Conservation (phyloP, 2,888 invertebrate genomes). For the Drosophila nr. perissopoda region DNA sequence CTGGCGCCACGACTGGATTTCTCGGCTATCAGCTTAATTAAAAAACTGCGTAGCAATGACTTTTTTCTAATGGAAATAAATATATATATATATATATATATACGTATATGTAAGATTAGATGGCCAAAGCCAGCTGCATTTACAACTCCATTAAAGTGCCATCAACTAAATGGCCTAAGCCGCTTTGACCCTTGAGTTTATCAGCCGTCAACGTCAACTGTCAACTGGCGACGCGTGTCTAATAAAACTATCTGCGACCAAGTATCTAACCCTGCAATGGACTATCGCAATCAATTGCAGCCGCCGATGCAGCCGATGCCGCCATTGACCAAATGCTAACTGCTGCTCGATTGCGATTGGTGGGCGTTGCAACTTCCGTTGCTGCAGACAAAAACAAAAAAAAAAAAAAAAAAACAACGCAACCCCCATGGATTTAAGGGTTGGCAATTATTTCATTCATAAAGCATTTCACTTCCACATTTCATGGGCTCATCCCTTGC, state of each 20-base stretch:
- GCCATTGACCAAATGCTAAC: constrained; percentile 73
- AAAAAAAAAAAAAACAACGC: neutral
- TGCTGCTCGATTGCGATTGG: constrained; percentile 60
- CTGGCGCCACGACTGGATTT: constrained; percentile 17
- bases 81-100: neutral
- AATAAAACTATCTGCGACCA: constrained; percentile 68
- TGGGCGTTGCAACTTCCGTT: constrained; percentile 43
- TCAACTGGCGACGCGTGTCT: constrained; percentile 73
- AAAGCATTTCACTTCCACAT: constrained; percentile 56
- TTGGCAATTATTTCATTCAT: constrained; percentile 65
- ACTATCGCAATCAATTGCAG: constrained; percentile 58
- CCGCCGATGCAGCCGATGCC: constrained; percentile 40
- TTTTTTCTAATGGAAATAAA: neutral
- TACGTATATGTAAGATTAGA: constrained; percentile 29
- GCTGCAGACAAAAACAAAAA: constrained; percentile 34
- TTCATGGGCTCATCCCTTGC: constrained; percentile 48
- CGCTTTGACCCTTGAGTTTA: constrained; percentile 54
- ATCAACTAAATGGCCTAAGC: constrained; percentile 50
- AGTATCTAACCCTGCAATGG: constrained; percentile 43
- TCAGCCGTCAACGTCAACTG: constrained; percentile 53
- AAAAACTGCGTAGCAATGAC: constrained; percentile 10
- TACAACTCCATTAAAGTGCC: constrained; percentile 71
- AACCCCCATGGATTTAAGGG: constrained; percentile 54
- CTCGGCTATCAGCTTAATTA: constrained; percentile 23
- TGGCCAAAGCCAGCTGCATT: constrained; percentile 57